Evolutionary conservation across 2,797 vertebrate genomes (phyloP).

Genomic region (Cephalopachus bancanus): DNA sequence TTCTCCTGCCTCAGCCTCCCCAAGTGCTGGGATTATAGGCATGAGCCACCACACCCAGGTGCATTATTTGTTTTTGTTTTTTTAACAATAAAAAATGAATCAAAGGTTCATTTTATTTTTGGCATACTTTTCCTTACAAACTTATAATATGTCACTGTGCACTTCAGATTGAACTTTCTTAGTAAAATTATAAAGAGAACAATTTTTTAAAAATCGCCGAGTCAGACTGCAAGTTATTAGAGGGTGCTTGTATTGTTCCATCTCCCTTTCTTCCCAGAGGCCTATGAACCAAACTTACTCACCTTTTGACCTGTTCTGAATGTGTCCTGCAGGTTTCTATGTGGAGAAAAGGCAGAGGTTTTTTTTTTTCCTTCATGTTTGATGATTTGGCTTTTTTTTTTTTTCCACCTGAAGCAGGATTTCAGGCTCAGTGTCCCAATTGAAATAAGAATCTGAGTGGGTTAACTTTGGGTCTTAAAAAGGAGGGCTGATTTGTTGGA

Average conservation of each 20-base stretch:
- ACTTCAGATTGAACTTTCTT: conserved; percentile 44
- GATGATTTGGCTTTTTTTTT: conserved; percentile 37
- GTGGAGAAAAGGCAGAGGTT: not conserved
- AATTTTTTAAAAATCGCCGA: not conserved
- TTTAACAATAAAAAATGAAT: not conserved
- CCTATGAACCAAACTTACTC: not conserved
- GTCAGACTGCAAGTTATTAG: not conserved
- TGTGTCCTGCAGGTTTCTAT: not conserved
- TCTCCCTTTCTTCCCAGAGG: not conserved
- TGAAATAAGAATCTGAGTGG: conserved; percentile 46
- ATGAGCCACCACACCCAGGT: too few species aligned
- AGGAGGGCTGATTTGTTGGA: conserved; percentile 27
- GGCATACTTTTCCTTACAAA: not conserved
- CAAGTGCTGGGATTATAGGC: too few species aligned
- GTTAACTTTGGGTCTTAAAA: not conserved
- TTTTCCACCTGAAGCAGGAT: conserved; percentile 26
- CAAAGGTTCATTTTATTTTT: conserved; percentile 32
- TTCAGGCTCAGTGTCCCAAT: not conserved
- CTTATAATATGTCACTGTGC: not conserved
- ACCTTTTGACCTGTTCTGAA: not conserved
- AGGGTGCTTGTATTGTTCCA: not conserved
- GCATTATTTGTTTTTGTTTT: not conserved
- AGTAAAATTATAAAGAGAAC: not conserved
- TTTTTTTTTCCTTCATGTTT: conserved; percentile 7
- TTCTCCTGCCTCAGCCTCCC: too few species aligned